Evolutionary conservation across 2,113 vertebrate genomes (phyloP).

Genomic region (Caranx ignobilis): DNA sequence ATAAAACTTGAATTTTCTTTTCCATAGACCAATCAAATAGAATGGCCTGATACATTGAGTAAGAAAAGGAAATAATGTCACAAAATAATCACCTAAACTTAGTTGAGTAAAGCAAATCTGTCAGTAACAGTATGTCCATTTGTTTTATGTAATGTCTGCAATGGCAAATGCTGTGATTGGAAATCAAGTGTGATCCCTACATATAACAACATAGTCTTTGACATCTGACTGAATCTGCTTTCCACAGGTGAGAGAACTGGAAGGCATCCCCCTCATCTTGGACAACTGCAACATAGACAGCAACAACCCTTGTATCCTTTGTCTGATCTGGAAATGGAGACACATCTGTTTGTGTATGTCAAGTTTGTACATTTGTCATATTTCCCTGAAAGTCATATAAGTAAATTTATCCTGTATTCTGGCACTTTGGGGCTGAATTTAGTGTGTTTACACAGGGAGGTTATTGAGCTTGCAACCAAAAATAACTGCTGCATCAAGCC

Average conservation of each 20-base stretch:
- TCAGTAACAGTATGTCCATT: background rate
- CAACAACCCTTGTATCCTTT: constrained; percentile 99
- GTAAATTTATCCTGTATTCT: background rate
- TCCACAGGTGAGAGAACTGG: constrained; percentile 89
- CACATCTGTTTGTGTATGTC: background rate
- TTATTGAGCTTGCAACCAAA: constrained; percentile 13
- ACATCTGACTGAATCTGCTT: background rate
- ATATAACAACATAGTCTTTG: background rate
- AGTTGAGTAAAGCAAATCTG: background rate
- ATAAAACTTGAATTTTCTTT: background rate
- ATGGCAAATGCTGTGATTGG: background rate
- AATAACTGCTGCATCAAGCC: background rate
- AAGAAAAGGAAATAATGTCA: background rate
- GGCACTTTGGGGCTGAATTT: constrained; percentile 6
- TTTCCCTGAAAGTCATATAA: constrained; percentile 13
- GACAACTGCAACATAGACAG: constrained; percentile 95
- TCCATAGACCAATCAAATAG: background rate
- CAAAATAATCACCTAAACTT: background rate
- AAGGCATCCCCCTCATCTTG: constrained; percentile 93
- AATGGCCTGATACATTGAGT: background rate
- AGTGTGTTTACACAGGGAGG: background rate
- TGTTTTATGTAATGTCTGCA: background rate
- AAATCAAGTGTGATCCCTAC: background rate
- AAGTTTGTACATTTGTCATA: constrained; percentile 1
- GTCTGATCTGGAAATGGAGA: constrained; percentile 7